Evolutionary conservation across 2,888 invertebrate species (phyloP).

Genomic region (Strigamia crassipes): DNA sequence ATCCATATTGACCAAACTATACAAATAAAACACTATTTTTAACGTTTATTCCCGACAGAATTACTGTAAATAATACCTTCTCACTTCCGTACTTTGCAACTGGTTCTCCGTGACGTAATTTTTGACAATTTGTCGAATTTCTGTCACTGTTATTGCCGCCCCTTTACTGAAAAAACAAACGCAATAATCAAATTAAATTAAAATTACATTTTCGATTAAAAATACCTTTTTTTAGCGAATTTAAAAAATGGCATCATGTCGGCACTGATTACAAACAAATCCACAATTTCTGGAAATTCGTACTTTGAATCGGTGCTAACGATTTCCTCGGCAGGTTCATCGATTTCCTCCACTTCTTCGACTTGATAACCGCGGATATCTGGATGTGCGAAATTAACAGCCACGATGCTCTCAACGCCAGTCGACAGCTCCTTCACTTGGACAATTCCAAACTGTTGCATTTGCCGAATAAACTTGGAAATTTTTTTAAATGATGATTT

Average conservation of each 20-base stretch:
- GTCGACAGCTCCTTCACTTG: slow-evolving; percentile 65
- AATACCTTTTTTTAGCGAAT: slow-evolving; percentile 64
- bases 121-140: slow-evolving; percentile 66
- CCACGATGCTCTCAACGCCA: slow-evolving; percentile 79
- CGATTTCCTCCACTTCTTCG: slow-evolving; percentile 49
- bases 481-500: slow-evolving; percentile 88
- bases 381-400: slow-evolving; percentile 63
- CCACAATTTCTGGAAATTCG: slow-evolving; percentile 66
- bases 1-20: not conserved
- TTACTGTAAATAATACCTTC: slow-evolving; percentile 53
- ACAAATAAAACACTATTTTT: not conserved
- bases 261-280: slow-evolving; percentile 72
- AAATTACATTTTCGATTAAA: not conserved
- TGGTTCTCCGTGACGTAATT: slow-evolving; percentile 72
- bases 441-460: slow-evolving; percentile 68
- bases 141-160: slow-evolving; percentile 54
- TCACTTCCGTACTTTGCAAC: slow-evolving; percentile 62
- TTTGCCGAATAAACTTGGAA: slow-evolving; percentile 74
- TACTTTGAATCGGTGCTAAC: slow-evolving; percentile 54
- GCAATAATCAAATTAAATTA: not conserved
- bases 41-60: not conserved
- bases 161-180: slow-evolving; percentile 55
- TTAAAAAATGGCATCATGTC: slow-evolving; percentile 69
- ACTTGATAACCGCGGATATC: slow-evolving; percentile 54
- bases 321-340: slow-evolving; percentile 23